Base-by-base conservation (phyloP, 2,797 vertebrate genomes). In the Scarus forsteni region DNA sequence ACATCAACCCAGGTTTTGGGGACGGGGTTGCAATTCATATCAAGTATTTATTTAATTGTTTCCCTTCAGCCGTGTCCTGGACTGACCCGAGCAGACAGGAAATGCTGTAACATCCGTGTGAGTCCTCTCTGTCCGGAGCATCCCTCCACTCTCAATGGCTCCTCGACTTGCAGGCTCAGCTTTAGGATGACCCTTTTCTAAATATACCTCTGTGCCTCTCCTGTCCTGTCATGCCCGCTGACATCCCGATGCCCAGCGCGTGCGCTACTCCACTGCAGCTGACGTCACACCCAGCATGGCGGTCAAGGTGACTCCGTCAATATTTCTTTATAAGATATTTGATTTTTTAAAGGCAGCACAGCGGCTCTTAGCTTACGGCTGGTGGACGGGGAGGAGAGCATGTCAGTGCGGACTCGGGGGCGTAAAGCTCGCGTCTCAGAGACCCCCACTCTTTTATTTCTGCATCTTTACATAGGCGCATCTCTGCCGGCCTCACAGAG, bases 271-370 rank as follows among this genome's bases (percentile, higher is more conserved):
- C 75, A 58, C 84, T 75, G 80, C 84, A 73, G 70, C 91, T 93
- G 93, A 95, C 95, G 93, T 95, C 93, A 94, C 89, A 87, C 80
- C 84, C 96, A 98, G 95, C 95, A 98, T 98, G 97, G 97, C 97
- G 95, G 95, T 97, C 97, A 98, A 98, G 97, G 97, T 98, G 97
- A 98, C 96, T 98, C 95, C 92, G 92, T 93, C 87, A 88, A 91
- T 88, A 91, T 86, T 91, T 86, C 90, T 92, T 10, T 86, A 80
- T 79, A 80, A 77, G 66, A 88, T 79, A 83, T 86, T 75, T 27
- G 27, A 27, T 59, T 88, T 84, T 70, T 67, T 61, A 68, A 79
- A 77, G n/a, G 59, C 72, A 38, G 68, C 58, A 58, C 67, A 71
- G 67, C 63, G 69, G 50, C 55, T 53, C 65, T 6, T 54, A 39